Percentiles rank a stretch among this genome's conserved stretches.
These are phyloP conservation scores for Tenthredo notha DNA, from an alignment of 2,888 invertebrate genomes.

Conservation along the genomic window DNA sequence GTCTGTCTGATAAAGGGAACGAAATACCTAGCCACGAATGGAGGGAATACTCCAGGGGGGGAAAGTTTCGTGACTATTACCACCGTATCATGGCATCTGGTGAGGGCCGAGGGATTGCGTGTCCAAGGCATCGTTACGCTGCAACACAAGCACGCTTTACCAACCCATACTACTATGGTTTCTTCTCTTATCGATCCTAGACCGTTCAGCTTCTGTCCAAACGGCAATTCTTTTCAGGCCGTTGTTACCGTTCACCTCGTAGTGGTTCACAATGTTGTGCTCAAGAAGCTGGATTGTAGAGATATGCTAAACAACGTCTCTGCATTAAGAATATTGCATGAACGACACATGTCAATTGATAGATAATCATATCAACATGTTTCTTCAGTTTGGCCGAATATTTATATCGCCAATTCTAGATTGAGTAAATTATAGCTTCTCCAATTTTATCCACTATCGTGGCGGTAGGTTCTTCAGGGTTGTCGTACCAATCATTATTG, in stretches of 20 bases:
- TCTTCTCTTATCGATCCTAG: conserved; percentile 47
- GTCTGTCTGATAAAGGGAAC: conserved; percentile 44
- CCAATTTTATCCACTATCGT: conserved; percentile 4
- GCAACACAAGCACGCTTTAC: conserved; percentile 21
- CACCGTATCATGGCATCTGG: conserved; percentile 40
- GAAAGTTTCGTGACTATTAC: conserved; percentile 45
- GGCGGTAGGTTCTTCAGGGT: neutral
- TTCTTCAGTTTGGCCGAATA: neutral
- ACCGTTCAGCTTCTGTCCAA: conserved; percentile 39
- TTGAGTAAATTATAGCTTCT: neutral
- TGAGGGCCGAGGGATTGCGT: conserved; percentile 43
- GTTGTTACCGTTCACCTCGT: conserved; percentile 28
- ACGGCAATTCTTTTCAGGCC: conserved; percentile 37
- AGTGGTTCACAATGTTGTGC: neutral
- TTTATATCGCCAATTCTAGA: neutral
- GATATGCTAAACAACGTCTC: neutral
- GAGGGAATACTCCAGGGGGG: neutral
- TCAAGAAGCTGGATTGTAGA: neutral
- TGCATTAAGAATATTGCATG: neutral
- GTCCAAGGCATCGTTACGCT: conserved; percentile 42
- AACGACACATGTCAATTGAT: neutral
- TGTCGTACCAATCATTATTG: conserved; percentile 1
- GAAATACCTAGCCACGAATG: conserved; percentile 10
- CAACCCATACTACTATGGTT: conserved; percentile 7
- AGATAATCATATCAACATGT: neutral